Base-by-base conservation (phyloP, 2,113 vertebrate species). In the Dromas ardeola region DNA sequence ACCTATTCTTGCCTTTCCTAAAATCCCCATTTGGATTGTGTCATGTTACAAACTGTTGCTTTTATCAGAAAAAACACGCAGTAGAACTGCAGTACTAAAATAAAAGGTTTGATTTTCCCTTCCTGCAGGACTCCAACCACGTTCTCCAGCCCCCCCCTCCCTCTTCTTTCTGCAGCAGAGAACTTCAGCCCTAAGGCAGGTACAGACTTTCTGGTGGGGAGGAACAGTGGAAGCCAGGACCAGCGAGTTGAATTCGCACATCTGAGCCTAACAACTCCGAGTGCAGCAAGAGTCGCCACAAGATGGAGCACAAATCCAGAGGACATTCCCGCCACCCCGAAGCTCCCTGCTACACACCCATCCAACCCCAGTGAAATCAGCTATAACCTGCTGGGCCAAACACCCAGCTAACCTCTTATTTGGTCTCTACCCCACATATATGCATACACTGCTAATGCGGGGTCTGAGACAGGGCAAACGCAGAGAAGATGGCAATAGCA, bases 231-330 rank as follows among this genome's bases (percentile, higher is more conserved):
- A 74, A 95, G 69, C 43, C 70, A 80, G 55, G 36, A 58, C 0
- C 15, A 61, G 32, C 55, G 43, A 82, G 42, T 4, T 36, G 42
- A 42, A 84, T 58, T 73, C 63, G 67, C 43, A 52, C 36, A 53
- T n/a, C 15, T 2, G 4, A 42, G 73, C 30, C 5, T 4, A 34
- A 34, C 43, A 43, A 7, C 29, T 36, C 29, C 16, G 23, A 72
- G 56, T 26, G 1, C 10, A 90, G 69, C 34, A n/a, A 21, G 13
- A 1, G 2, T 40, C 10, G 0, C 93, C 97, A 95, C 95, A 94
- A 94, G 96, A 93, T 89, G 95, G 96, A 91, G 95, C 84, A 97
- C 88, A 91, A 90, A 96, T 82, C 83, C 91, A 82, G 74, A 81
- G 86, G 72, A 67, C 52, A 23, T 42, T 74, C 27, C 77, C 55